phyloP scores from a whole-genome alignment of 2,888 invertebrate genomes.

The Entomobrya multifasciata region DNA sequence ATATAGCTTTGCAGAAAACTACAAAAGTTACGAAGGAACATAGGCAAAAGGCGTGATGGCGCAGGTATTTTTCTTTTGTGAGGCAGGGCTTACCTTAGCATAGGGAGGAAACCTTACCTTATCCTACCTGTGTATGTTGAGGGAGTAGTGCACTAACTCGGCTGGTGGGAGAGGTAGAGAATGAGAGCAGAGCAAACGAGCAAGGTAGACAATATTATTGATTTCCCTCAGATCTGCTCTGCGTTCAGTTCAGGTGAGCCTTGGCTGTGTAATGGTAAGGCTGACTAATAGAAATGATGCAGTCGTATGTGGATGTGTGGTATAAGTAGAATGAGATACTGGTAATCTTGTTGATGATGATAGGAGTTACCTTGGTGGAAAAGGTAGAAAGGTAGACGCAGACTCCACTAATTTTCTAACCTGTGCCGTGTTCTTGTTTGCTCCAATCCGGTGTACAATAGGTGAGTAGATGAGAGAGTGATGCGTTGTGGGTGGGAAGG shows the following conservation, averaged over 20 bases:
- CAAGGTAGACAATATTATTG: conserved; percentile 41
- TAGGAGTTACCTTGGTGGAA: conserved; percentile 66
- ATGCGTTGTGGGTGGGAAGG: conserved; percentile 47
- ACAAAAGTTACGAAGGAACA: conserved; percentile 28
- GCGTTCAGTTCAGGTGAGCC: conserved; percentile 51
- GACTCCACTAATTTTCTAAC: conserved; percentile 62
- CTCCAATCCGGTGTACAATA: conserved; percentile 21
- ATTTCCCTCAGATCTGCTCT: conserved; percentile 29
- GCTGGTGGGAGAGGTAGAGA: background rate
- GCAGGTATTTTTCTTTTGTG: conserved; percentile 67
- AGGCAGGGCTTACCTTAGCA: conserved; percentile 68
- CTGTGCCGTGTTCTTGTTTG: conserved; percentile 22
- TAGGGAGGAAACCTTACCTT: conserved; percentile 61
- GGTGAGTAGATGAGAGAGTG: background rate
- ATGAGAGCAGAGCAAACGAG: background rate
- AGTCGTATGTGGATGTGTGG: background rate
- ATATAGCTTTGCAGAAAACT: no score
- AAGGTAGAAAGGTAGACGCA: conserved; percentile 56
- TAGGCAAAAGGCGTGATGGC: conserved; percentile 45
- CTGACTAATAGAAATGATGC: no score
- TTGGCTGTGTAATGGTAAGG: background rate
- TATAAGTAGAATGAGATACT: background rate
- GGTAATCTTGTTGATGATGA: conserved; percentile 16
- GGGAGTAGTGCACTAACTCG: background rate
- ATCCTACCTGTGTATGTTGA: conserved; percentile 33